Base-by-base conservation (phyloP, 2,888 invertebrate species). In the Eurois occulta region DNA sequence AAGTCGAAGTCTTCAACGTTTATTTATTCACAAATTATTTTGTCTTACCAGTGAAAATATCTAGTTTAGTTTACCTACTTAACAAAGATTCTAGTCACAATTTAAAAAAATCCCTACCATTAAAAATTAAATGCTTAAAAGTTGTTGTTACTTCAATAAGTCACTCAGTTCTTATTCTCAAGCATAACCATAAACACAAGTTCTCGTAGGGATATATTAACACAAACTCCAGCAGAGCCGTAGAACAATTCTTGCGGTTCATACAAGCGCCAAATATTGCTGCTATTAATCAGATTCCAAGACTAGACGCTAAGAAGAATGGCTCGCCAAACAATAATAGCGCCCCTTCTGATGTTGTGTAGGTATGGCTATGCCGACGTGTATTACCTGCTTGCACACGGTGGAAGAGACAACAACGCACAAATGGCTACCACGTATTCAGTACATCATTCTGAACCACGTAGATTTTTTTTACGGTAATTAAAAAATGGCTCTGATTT, bases 231-330 rank as follows among this genome's bases (percentile, higher is more conserved):
- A 90, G 85, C 88, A 81, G 85, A 86, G 86, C 84, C 86, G 81
- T 78, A 78, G 88, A 91, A 91, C 92, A 92, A 92, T 93, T 92
- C 93, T 91, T 93, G 93, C 85, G 93, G 94, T 93, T 90, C 90
- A 90, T 91, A 91, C 91, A 89, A 82, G 91, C 88, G 92, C 93
- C 92, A 91, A 94, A 94, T 95, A 95, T 95, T 95, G 91, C 94
- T 89, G 93, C 94, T 94, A 95, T 96, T 95, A 95, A 95, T 96
- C 95, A 95, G 94, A 91, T 94, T 93, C 91, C 91, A 72, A 83
- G 75, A 83, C 68, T 78, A 78, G 91, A 87, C 86, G 89, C 89
- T 86, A 88, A 90, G 93, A 94, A 94, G 93, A 95, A 95, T 93
- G 91, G 92, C 90, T 90, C 91, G 88, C 91, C 91, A 92, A 94